Percentiles rank a stretch among this genome's conserved stretches.
Conservation (phyloP, 1,140 invertebrate species). For the Brachionus plicatilis region DNA sequence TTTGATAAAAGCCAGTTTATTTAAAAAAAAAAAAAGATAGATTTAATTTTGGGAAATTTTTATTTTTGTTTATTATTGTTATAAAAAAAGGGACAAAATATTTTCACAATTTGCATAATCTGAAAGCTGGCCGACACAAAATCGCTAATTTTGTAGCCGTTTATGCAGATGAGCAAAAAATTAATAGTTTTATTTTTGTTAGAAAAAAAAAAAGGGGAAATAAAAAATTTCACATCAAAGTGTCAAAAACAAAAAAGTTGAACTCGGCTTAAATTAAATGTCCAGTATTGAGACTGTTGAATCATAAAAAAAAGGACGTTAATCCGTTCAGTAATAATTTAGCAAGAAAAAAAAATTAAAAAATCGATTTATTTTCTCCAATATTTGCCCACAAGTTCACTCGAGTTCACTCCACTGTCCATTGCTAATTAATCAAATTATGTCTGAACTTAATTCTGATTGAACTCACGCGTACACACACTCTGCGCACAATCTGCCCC, state of each 20-base stretch:
- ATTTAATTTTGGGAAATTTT: too few relatives aligned
- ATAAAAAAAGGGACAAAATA: too few relatives aligned
- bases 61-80: too few relatives aligned
- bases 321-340: not conserved
- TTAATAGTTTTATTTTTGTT: not conserved
- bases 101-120: too few relatives aligned
- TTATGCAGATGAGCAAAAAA: too few relatives aligned
- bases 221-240: not conserved
- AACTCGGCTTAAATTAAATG: not conserved
- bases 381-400: not conserved
- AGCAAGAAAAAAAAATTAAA: not conserved
- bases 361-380: not conserved
- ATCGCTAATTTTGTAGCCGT: too few relatives aligned
- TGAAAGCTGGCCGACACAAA: too few relatives aligned
- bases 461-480: not conserved
- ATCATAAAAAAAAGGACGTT: not conserved
- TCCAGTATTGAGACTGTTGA: not conserved
- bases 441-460: not conserved
- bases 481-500: not conserved
- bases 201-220: not conserved
- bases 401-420: not conserved
- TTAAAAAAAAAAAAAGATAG: too few relatives aligned
- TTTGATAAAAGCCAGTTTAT: too few relatives aligned
- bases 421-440: not conserved
- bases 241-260: not conserved